phyloP scores from a whole-genome alignment of 37 sponge, comb jelly and placozoan species.

The Tethya wilhelma region DNA sequence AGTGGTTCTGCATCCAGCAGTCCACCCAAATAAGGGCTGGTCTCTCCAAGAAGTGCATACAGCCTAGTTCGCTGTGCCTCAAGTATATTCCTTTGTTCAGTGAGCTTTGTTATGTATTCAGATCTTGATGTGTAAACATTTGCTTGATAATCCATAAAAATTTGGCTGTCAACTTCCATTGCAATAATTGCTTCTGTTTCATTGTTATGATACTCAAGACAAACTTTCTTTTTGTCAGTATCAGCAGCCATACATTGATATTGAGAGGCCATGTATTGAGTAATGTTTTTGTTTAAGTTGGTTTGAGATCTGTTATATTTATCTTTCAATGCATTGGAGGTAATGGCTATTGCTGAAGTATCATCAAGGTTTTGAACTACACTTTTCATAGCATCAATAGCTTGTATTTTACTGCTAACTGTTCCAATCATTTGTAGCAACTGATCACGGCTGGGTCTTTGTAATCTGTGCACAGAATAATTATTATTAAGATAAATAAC shows the following conservation, averaged over 20 bases:
- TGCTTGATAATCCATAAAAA: background rate
- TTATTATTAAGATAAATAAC: background rate
- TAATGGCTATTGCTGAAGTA: background rate
- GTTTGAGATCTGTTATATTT: background rate
- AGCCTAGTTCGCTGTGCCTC: background rate
- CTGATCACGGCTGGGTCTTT: conserved; percentile 41
- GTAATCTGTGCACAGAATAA: conserved; percentile 2
- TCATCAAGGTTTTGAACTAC: background rate
- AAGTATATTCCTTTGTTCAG: background rate
- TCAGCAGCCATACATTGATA: background rate
- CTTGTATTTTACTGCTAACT: conserved; percentile 4
- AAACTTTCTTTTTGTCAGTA: background rate
- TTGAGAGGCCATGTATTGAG: background rate
- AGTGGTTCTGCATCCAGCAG: conserved; percentile 17
- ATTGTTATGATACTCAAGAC: background rate
- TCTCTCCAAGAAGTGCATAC: background rate
- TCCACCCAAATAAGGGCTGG: conserved; percentile 12
- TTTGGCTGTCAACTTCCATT: background rate
- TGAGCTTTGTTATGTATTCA: background rate
- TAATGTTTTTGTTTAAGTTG: background rate
- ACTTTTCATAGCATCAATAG: background rate
- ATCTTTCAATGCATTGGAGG: background rate
- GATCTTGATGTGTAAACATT: background rate
- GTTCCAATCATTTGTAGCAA: conserved; percentile 16
- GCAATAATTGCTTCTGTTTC: background rate